Base-by-base conservation (phyloP, 2,797 vertebrate genomes). In the Emys orbicularis region DNA sequence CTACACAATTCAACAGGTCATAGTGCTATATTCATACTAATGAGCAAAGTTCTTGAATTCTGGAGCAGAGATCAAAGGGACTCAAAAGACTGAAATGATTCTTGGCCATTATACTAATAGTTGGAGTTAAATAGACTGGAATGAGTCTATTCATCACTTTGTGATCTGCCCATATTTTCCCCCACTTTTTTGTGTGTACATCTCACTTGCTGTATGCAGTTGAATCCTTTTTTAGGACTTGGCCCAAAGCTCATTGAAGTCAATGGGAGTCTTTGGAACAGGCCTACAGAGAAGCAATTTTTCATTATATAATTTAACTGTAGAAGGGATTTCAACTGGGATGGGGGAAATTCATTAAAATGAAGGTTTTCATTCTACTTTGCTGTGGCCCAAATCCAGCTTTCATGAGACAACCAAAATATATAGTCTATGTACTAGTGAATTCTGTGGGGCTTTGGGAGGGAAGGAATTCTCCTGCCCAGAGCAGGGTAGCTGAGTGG, bases 51-150 rank as follows among this genome's bases (percentile, higher is more conserved):
- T 2, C 2, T 85, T 84, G 88, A 86, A 96, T 96, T 97, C 92
- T 79, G 76, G 87, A 92, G 80, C 81, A 94, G 96, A 65, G 49
- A 95, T 95, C 68, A 86, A 59, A 59, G 83, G 81, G 96, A 47
- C 34, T 98, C 95, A 96, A 97, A 95, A 94, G 86, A 74, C 59
- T 94, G 3, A 65, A 96, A 90, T 94, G 88, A 97, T 96, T 98
- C 81, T 94, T 95, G 87, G 84, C 92, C 93, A 97, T 96, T 56
- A 97, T 92, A 93, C 91, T 96, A 97, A 90, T 87, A 93, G 87
- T 95, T 97, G 96, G 76, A 93, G 94, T 92, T 93, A 80, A 90
- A 92, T 93, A 88, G 97, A 91, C 9, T 3, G 54, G 88, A 90
- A 97, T 89, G 92, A 96, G 93, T 94, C 72, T 94, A 89, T 95